Evolutionary conservation across 2,888 invertebrate species (phyloP).

Genomic region (Aphodius granarius): DNA sequence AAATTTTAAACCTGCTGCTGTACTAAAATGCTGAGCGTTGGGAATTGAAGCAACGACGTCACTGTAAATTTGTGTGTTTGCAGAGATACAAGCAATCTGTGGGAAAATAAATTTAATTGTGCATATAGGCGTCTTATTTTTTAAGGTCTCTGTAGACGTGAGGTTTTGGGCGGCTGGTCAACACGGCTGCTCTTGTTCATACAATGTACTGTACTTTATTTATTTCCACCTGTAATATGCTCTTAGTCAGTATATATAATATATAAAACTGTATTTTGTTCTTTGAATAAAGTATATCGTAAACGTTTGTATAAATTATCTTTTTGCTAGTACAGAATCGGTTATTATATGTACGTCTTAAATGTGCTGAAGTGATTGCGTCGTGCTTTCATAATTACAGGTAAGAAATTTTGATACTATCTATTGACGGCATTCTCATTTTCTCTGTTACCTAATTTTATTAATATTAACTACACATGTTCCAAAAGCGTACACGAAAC

Average conservation of each 20-base stretch:
- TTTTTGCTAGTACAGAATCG: not conserved
- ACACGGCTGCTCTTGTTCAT: constrained; percentile 40
- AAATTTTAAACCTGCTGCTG: not conserved
- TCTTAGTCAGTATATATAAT: constrained; percentile 47
- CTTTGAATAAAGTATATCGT: constrained; percentile 42
- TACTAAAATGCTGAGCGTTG: not conserved
- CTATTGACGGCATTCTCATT: too few relatives aligned
- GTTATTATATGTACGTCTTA: too few relatives aligned
- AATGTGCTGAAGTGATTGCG: too few relatives aligned
- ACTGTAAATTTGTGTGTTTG: not conserved
- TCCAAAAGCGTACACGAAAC: too few relatives aligned
- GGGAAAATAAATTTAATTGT: not conserved
- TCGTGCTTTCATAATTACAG: too few relatives aligned
- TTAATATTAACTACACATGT: too few relatives aligned
- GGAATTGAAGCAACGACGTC: not conserved
- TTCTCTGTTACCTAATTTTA: too few relatives aligned
- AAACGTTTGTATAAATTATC: constrained; percentile 1
- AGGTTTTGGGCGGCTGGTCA: not conserved
- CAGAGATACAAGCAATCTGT: not conserved
- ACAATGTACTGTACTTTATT: constrained; percentile 41
- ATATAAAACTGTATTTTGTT: constrained; percentile 25
- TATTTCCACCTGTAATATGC: constrained; percentile 42
- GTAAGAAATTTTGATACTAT: too few relatives aligned
- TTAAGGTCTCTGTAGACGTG: not conserved
- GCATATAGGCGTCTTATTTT: not conserved